Evolutionary conservation across 1,140 invertebrate genomes (phyloP), one percentile per base, ranked within the genome.

Genomic region (Metaphire vulgaris): DNA sequence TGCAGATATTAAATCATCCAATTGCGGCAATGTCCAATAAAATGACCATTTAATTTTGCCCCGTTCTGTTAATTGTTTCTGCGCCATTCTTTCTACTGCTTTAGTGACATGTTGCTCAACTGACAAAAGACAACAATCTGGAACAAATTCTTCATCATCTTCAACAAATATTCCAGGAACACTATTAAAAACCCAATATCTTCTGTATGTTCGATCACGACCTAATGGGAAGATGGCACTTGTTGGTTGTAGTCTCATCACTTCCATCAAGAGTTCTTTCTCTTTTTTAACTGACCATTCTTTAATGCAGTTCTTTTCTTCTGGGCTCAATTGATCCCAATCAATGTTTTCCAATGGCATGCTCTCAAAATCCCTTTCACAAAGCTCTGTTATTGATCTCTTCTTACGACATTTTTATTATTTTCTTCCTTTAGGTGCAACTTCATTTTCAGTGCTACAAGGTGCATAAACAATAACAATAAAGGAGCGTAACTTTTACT

Each of bases 141-240:
- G 21, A 56, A 56, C 41, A 21, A 56, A 56, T 21, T 56, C 41
- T 12, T 56, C 41, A 56, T 56, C 41, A 76, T 85, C 83, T 77
- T 85, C 85, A 0, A 85, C 80, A 88, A 88, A 90, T 88, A 83
- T 91, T 1, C 93, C 95, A 32, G 92, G 91, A 79, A 97, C 85
- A 0, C 92, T 92, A 72, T 91, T 88, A 79, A 94, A 91, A 41
- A 93, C 86, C 90, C 93, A 95, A 87, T 94, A 97, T 80, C 93
- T 89, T 2, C 94, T 88, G 87, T 91, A 93, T 12, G 92, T 92
- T 77, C 96, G 88, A 87, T 98, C 96, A 65, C 89, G 89, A 0
- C 95, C 95, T 78, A 92, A 80, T 66, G 89, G 90, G 67, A 83
- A 81, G 2, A 87, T 76, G 30, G 84, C 81, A 86, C 83, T 87